A percentile compares a stretch with the other conserved stretches of the same genome.
phyloP scores from a whole-genome alignment of 2,113 vertebrate genomes.

The Poeciliopsis occidentalis region DNA sequence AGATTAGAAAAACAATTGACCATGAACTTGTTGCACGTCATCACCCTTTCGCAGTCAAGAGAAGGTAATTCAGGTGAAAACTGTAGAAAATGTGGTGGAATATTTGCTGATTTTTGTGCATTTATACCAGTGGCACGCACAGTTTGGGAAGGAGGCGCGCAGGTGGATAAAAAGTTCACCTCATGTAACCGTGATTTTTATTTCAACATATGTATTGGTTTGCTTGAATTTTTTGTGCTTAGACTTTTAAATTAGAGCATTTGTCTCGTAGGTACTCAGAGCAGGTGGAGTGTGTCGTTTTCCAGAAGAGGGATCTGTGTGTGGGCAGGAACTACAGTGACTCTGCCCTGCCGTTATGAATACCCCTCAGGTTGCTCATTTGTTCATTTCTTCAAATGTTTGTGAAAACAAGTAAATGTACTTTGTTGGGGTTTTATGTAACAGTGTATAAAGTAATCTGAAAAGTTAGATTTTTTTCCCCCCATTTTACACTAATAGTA shows the following conservation, averaged over 20 bases:
- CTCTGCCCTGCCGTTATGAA: conserved; percentile 79
- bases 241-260: not conserved
- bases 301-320: conserved; percentile 79
- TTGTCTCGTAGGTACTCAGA: conserved; percentile 59
- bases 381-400: not conserved
- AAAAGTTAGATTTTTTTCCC: not conserved
- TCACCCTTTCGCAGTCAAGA: not conserved
- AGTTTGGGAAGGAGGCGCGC: no score
- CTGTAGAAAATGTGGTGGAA: not conserved
- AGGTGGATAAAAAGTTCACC: no score
- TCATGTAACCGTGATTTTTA: no score
- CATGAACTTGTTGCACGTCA: not conserved
- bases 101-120: not conserved
- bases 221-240: not conserved
- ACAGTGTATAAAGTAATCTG: not conserved
- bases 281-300: conserved; percentile 79
- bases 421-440: not conserved
- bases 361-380: conserved; percentile 71
- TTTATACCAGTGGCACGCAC: not conserved
- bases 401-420: not conserved
- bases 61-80: not conserved
- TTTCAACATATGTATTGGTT: not conserved
- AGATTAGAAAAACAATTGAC: not conserved
- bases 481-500: not conserved
- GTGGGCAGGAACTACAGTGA: conserved; percentile 80